Evolutionary conservation across 2,113 vertebrate species (phyloP).

Genomic region (Charina bottae): DNA sequence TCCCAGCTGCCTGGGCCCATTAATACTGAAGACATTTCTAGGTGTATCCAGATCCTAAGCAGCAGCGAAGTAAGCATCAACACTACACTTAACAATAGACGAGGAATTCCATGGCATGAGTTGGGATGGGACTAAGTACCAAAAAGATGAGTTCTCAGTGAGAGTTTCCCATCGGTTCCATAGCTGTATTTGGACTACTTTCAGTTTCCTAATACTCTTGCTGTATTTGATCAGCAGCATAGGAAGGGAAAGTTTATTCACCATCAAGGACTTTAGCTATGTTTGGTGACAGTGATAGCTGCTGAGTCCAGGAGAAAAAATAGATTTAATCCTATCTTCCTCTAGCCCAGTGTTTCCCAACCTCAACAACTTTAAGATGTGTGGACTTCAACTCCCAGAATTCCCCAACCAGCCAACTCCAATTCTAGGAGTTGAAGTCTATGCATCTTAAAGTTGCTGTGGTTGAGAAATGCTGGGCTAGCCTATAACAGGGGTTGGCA

Average conservation of each 20-base stretch:
- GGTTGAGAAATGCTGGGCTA: background rate
- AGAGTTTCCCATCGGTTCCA: no score
- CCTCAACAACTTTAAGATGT: background rate
- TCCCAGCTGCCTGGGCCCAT: background rate
- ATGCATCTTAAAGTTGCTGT: background rate
- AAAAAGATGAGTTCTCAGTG: background rate
- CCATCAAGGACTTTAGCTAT: background rate
- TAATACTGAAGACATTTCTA: background rate
- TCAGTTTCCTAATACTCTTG: background rate
- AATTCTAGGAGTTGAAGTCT: background rate
- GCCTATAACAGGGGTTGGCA: background rate
- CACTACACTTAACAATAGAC: background rate
- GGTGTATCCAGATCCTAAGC: background rate
- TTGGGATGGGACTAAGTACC: background rate
- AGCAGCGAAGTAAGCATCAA: background rate
- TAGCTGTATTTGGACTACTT: background rate
- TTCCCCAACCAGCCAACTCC: background rate
- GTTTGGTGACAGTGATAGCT: background rate
- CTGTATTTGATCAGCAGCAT: background rate
- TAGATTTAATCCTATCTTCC: background rate
- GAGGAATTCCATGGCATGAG: no score
- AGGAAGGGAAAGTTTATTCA: background rate
- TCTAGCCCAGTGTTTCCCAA: background rate
- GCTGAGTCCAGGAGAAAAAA: background rate
- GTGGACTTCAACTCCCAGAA: background rate